Evolutionary conservation across 2,888 invertebrate species (phyloP), one percentile per base, ranked within the genome.

Genomic region (Thalpophila matura): DNA sequence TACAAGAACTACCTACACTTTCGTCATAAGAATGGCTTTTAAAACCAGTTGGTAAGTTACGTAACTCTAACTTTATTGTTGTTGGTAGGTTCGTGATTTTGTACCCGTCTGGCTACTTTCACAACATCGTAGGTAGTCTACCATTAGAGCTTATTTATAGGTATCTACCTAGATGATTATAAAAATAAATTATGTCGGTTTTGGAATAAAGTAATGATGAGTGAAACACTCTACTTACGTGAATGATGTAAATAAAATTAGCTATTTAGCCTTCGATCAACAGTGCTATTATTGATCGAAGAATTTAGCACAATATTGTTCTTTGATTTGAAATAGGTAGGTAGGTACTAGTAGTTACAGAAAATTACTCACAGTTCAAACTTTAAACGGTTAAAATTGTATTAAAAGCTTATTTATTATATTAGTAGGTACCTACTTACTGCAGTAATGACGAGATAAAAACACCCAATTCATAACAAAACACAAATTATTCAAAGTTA

Each of bases 51-150:
- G 20, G 1, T 33, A n/a, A n/a, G 54, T 29, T 38, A 40, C 7
- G 3, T 31, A 61, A 12, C 6, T n/a, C n/a, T 38, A 26, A 1
- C 12, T 50, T 24, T 27, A 22, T 31, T 50, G 10, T 31, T 20
- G 9, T 24, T 22, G 20, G 33, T 40, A 26, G 14, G 40, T 26
- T 4, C 27, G 27, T 60, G n/a, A 31, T 6, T 2, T 9, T 5
- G 12, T 22, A 57, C 18, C 22, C 6, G 37, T 51, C 37, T n/a
- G 10, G 14, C 16, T 24, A 43, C 35, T 66, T 66, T 66, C 67
- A 56, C 35, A 61, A 31, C 7, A 40, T 54, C n/a, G 26, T 22
- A 55, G 4, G 2, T 6, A 3, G 14, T 22, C 10, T 65, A 26
- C 9, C 26, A 40, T n/a, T 16, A 54, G 26, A 40, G 16, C 29